Evolutionary conservation across 37 sponge, comb jelly and placozoan species (phyloP), one percentile per base, ranked within the genome.

Genomic region (Oopsacas minuta): DNA sequence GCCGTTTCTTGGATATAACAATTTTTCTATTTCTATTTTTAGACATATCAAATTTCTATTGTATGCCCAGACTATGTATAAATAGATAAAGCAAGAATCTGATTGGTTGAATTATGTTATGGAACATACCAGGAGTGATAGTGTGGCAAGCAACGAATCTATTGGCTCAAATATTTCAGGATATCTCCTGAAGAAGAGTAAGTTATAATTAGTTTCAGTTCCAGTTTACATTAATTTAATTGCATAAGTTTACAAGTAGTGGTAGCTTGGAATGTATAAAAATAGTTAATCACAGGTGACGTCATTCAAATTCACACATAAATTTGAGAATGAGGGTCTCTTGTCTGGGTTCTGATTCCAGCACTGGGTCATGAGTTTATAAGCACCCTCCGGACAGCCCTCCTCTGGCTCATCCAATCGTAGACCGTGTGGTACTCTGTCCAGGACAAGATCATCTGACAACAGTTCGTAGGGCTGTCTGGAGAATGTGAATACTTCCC

Each of bases 401-500:
- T 90, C 86, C 38, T 83, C 85, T 0, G 90, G 91, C 25, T 36
- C 38, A 12, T 42, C 52, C 32, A 91, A 86, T 23, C 82, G 23
- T 36, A 85, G 84, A 0, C 94, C 94, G n/a, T 37, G 28, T 12
- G 92, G 90, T 0, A 94, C 86, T 52, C 84, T 52, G n/a, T 46
- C 36, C 23, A 94, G 86, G 0, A 94, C 90, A 82, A 91, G 88
- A 34, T 88, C 87, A 52, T 94, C 91, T 0, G 86, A 61, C 23
- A 89, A 75, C 49, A 30, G 87, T 1, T 89, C 91, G 81, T 89
- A 92, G 0, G 95, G 95, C 36, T 88, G 90, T 17, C 85, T 23
- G 0, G 88, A 89, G 82, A 52, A 92, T 0, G 90, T 30, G 83
- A 90, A 89, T 82, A 94, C 92, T 87, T 94, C 95, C 95, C 95